Evolutionary conservation across 2,113 vertebrate genomes (phyloP), one percentile per base, ranked within the genome.

Genomic region (Rhagologus leucostigma): DNA sequence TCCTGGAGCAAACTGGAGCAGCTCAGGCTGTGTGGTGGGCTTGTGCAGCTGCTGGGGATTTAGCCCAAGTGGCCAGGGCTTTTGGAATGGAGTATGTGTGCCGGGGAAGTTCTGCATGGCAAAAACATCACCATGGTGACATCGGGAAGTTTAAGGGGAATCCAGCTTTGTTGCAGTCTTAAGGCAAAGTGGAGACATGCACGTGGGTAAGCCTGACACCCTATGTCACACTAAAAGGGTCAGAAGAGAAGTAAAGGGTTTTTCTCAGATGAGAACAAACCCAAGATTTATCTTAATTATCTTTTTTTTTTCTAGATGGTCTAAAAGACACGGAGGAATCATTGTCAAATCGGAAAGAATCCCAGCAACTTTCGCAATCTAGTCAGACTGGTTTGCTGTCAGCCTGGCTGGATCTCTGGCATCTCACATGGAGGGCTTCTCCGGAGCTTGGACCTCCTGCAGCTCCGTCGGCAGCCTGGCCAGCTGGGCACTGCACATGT

Each of bases 401-500:
- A 83, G 59, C 63, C 46, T 73, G 32, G 55, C 27, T 84, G 80
- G 35, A 44, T 59, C 69, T 70, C 47, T 64, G 44, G 35, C 6
- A 5, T 60, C 30, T 59, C 50, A 21, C 3, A 6, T 2, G 3
- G 50, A 62, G 42, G 23, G 29, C 10, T 93, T 4, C 56, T 30
- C 44, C 37, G 37, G 24, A 74, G 64, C 62, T 37, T 47, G 53
- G 75, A 57, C 23, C 30, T 69, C 57, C 37, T 42, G 53, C 30
- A 50, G 42, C 50, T 59, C 13, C 0, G 0, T 23, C 60, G n/a
- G 56, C 47, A 55, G 50, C 4, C 7, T 64, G 53, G 47, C 15
- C 1, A 3, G 20, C 52, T 4, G 1, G 46, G 29, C n/a, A 30
- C 30, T 1, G 6, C 22, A 19, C 57, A 59, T 5, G 0, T 11